phyloP scores from a whole-genome alignment of 2,113 vertebrate species.

The Felis chaus region DNA sequence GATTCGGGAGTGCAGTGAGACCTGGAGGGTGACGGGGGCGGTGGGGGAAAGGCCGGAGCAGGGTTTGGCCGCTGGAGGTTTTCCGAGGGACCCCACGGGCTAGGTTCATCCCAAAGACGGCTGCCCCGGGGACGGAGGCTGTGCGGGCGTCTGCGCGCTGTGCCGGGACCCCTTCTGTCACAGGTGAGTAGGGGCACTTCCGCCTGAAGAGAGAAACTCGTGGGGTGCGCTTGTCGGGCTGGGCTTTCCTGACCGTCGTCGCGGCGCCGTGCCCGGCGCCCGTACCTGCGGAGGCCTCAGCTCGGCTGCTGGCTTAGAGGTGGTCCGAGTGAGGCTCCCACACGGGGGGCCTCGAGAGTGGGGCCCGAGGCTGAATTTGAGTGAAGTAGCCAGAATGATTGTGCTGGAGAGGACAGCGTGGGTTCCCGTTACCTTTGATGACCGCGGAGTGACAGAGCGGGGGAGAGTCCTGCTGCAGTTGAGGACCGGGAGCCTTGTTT shows the following conservation, averaged over 20 bases:
- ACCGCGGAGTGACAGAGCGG: neutral
- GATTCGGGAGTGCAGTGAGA: neutral
- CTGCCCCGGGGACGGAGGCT: neutral
- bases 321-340: neutral
- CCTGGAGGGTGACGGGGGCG: neutral
- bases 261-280: accelerated
- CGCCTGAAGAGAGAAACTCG: accelerated
- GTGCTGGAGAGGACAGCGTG: neutral
- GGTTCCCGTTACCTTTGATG: neutral
- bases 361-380: neutral
- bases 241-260: neutral
- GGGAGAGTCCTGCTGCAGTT: neutral
- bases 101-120: accelerated
- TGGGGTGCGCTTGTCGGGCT: accelerated
- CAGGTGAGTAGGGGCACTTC: neutral
- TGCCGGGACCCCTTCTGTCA: neutral
- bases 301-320: neutral
- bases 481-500: accelerated
- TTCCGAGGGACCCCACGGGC: neutral
- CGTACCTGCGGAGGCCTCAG: neutral
- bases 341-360: neutral
- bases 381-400: neutral
- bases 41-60: neutral
- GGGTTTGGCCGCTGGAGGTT: neutral
- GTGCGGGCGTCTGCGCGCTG: neutral